Evolutionary conservation across 1,140 invertebrate genomes (phyloP).

Genomic region (Octopus sinensis): DNA sequence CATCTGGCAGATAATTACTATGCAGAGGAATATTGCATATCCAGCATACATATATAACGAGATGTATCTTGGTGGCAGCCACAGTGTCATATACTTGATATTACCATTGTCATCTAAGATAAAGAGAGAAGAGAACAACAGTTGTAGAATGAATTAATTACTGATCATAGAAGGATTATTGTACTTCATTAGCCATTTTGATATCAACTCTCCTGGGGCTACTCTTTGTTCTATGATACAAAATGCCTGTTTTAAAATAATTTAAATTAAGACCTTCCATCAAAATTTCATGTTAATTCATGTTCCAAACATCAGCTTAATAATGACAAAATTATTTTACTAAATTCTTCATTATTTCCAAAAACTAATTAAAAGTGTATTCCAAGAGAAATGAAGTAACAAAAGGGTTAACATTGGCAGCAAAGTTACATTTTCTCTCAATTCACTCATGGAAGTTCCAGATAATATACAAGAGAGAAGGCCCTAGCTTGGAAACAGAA

Average conservation of each 20-base stretch:
- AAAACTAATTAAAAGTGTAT: too few relatives aligned
- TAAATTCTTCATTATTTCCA: too few relatives aligned
- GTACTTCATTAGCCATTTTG: background rate
- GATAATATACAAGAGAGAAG: too few relatives aligned
- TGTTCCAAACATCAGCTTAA: too few relatives aligned
- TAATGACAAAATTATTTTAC: too few relatives aligned
- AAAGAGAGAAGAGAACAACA: slow-evolving; percentile 2
- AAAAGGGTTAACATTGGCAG: too few relatives aligned
- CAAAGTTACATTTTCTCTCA: too few relatives aligned
- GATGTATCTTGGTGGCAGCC: slow-evolving; percentile 42
- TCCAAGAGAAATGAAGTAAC: too few relatives aligned
- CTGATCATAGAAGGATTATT: background rate
- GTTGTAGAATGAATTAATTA: background rate
- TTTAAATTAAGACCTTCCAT: too few relatives aligned
- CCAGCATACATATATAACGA: slow-evolving; percentile 39
- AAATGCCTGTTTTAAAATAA: background rate
- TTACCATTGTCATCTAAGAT: slow-evolving; percentile 38
- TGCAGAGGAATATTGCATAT: background rate
- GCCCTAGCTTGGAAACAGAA: too few relatives aligned
- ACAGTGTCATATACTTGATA: slow-evolving; percentile 41
- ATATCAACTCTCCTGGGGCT: background rate
- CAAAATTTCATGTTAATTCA: too few relatives aligned
- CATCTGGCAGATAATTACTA: background rate
- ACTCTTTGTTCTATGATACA: background rate
- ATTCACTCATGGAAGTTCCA: background rate